phyloP scores from a whole-genome alignment of 2,797 vertebrate genomes.

The Neosilurus hyrtlii region DNA sequence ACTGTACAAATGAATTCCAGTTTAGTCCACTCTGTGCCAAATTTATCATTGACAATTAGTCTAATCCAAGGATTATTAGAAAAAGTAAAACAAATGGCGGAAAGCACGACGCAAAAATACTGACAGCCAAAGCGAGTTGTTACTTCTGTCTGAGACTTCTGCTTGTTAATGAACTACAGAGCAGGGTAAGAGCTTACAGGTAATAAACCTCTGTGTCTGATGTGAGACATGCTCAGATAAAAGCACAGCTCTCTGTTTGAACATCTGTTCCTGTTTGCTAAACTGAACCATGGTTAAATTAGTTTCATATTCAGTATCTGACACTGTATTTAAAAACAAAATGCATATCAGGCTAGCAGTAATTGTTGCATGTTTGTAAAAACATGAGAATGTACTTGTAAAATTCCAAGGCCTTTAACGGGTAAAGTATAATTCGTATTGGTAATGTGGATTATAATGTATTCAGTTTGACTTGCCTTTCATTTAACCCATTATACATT shows the following conservation, averaged over 20 bases:
- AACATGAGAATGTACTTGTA: no score
- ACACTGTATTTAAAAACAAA: no score
- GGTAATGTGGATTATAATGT: not conserved
- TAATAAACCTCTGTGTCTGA: constrained; percentile 16
- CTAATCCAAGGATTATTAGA: not conserved
- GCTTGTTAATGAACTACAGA: constrained; percentile 21
- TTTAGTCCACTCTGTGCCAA: not conserved
- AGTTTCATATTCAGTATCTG: no score
- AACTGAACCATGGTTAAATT: no score
- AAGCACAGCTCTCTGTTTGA: not conserved
- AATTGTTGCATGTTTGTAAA: no score
- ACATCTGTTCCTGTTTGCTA: not conserved
- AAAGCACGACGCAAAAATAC: not conserved
- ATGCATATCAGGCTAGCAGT: no score
- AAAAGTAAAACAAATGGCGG: not conserved
- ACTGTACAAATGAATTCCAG: not conserved
- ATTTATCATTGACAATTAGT: not conserved
- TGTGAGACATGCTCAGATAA: not conserved
- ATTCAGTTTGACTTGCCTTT: not conserved
- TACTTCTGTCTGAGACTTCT: not conserved
- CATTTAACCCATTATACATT: not conserved
- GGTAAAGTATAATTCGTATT: not conserved
- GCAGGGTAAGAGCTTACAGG: fast-evolving
- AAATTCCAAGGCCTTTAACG: no score
- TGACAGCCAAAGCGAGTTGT: not conserved